A percentile compares a stretch with the other conserved stretches of the same genome.
Conservation (phyloP, 1,140 invertebrate genomes). For the Diorhabda elongata region DNA sequence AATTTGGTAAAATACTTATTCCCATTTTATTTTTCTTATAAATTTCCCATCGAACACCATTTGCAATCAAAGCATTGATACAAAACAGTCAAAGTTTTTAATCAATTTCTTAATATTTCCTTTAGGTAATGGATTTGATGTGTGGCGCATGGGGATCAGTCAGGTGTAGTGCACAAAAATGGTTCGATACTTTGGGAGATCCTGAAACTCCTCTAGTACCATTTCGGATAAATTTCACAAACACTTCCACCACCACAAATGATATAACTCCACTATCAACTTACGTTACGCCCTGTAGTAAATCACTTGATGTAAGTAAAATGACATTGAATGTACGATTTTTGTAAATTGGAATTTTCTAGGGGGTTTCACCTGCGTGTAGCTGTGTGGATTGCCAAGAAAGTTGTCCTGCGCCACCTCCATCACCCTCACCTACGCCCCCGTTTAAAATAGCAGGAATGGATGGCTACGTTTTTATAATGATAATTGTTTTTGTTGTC, state of each 20-base stretch:
- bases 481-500: conserved; percentile 69
- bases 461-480: conserved; percentile 73
- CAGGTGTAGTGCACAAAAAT: conserved; percentile 63
- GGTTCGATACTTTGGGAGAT: conserved; percentile 72
- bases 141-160: conserved; percentile 67
- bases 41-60: no score
- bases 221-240: conserved; percentile 74
- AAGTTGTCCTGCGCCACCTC: conserved; percentile 71
- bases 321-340: no score
- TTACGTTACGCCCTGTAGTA: conserved; percentile 62
- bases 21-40: no score
- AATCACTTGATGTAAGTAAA: conserved; percentile 59
- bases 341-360: conserved; percentile 18
- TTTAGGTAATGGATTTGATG: conserved; percentile 67
- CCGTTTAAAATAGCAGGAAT: conserved; percentile 67
- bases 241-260: conserved; percentile 46
- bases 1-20: no score
- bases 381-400: conserved; percentile 84
- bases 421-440: conserved; percentile 57
- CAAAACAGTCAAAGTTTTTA: no score
- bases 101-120: no score
- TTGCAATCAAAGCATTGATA: no score
- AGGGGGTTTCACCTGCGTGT: conserved; percentile 66
- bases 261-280: conserved; percentile 59
- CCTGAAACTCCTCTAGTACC: conserved; percentile 65